Evolutionary conservation across 1,140 invertebrate species (phyloP).

Genomic region (Drosophila eugracilis): DNA sequence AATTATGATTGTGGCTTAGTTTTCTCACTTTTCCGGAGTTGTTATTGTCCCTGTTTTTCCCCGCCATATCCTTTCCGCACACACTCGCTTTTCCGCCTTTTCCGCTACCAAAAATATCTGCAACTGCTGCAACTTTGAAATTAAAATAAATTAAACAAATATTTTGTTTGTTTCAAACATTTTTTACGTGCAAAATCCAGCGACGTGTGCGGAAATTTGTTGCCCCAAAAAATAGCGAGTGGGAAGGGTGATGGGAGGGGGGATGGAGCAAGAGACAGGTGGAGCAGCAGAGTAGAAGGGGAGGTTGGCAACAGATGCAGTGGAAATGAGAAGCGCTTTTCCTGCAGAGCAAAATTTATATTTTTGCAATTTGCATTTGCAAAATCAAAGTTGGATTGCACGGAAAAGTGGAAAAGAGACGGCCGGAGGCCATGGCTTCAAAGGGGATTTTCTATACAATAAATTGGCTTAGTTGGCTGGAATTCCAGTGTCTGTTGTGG

Average conservation of each 20-base stretch:
- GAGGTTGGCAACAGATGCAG: slow-evolving; percentile 43
- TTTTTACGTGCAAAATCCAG: slow-evolving; percentile 71
- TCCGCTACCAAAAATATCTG: slow-evolving; percentile 51
- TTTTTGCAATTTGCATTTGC: slow-evolving; percentile 50
- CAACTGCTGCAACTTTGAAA: slow-evolving; percentile 78
- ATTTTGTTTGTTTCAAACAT: slow-evolving; percentile 77
- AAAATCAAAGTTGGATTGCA: slow-evolving; percentile 48
- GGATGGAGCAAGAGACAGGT: slow-evolving; percentile 10
- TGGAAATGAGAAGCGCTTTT: slow-evolving; percentile 37
- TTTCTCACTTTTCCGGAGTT: slow-evolving; percentile 55
- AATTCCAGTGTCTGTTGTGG: slow-evolving; percentile 15
- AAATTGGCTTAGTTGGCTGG: slow-evolving; percentile 40
- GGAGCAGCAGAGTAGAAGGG: no score
- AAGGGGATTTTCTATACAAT: slow-evolving; percentile 33
- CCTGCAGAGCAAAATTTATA: slow-evolving; percentile 21
- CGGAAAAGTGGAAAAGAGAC: slow-evolving; percentile 12
- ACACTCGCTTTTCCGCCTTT: slow-evolving; percentile 20
- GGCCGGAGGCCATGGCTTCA: slow-evolving; percentile 19
- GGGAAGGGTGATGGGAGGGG: slow-evolving; percentile 9
- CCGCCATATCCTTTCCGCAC: slow-evolving; percentile 48
- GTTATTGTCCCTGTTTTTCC: slow-evolving; percentile 33
- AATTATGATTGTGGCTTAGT: slow-evolving; percentile 79
- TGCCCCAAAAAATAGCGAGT: slow-evolving; percentile 38
- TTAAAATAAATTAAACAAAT: slow-evolving; percentile 83
- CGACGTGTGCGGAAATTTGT: slow-evolving; percentile 54